Evolutionary conservation across 1,140 invertebrate genomes (phyloP), one percentile per base, ranked within the genome.

Genomic region (Heliconius nattereri): DNA sequence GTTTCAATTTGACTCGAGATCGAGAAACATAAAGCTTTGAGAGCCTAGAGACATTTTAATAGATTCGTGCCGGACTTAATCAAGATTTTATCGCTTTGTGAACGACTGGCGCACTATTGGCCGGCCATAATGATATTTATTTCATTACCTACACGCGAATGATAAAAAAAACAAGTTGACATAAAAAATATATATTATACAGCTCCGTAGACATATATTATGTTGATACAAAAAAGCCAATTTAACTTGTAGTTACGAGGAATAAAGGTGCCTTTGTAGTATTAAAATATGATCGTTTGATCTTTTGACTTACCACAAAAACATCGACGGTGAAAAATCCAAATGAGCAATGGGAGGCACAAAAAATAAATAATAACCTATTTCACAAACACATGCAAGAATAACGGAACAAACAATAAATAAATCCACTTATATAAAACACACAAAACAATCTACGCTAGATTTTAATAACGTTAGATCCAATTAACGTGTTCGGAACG

Each of bases 311-410:
- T 85, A 93, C 91, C 88, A 91, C 87, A 90, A 91, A 90, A 87
- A 89, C 84, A 19, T 78, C 80, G 76, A 80, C 76, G 75, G 81
- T 87, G 81, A 90, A 93, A 92, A 92, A 94, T 92, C 92, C 92
- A 92, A 91, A 75, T 83, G 79, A 20, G 49, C 20, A 52, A 20
- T 52, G 49, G 75, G 78, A 85, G 86, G 85, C 90, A 90, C 85
- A 87, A 81, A 89, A 90, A 88, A 86, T 78, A 76, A 71, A 52
- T 71, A 79, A 84, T 57, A 90, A 90, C 85, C 86, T 66, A 86
- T 90, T 88, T 87, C 88, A 92, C 91, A 89, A 83, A 89, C 87
- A 91, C 86, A 89, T 83, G 66, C 78, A 54, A 80, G 79, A 75
- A 79, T 84, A 78, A 84, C 71, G 79, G 60, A 80, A 82, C 81